These are phyloP conservation scores for Meghimatium bilineatum DNA, from an alignment of 2,888 invertebrate species.

Conservation along the genomic window DNA sequence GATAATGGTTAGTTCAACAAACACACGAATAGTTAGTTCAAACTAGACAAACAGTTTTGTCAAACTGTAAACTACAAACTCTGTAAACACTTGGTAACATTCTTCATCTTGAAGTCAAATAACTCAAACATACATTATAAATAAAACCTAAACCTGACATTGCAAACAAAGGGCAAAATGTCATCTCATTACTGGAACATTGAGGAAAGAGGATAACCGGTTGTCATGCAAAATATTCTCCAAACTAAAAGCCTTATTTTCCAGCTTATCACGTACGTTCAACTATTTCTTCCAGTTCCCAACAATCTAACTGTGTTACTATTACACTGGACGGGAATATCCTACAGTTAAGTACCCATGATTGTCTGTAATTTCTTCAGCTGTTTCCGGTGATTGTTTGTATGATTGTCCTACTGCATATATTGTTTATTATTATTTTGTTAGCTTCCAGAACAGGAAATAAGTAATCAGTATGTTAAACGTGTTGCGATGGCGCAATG, in stretches of 20 bases:
- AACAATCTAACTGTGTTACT: not conserved
- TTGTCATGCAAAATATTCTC: too few species aligned
- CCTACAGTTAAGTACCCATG: not conserved
- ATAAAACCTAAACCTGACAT: too few species aligned
- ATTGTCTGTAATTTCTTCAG: not conserved
- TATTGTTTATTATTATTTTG: not conserved
- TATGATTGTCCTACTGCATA: not conserved
- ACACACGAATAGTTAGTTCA: too few species aligned
- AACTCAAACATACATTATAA: too few species aligned
- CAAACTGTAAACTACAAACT: too few species aligned
- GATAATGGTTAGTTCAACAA: too few species aligned
- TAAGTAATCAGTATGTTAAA: not conserved
- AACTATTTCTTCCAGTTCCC: not conserved
- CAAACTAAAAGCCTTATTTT: not conserved
- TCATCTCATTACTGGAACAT: too few species aligned
- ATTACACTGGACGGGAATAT: not conserved
- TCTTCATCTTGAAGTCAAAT: too few species aligned
- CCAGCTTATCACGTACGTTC: not conserved
- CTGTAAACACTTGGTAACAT: too few species aligned
- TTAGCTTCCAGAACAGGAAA: not conserved
- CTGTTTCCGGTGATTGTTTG: constrained; percentile 5
- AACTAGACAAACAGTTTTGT: too few species aligned
- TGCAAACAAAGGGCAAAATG: too few species aligned
- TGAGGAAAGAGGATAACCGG: too few species aligned
- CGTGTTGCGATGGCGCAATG: not conserved